Conservation (phyloP, 2,113 vertebrate genomes). For the Saimiri boliviensis region DNA sequence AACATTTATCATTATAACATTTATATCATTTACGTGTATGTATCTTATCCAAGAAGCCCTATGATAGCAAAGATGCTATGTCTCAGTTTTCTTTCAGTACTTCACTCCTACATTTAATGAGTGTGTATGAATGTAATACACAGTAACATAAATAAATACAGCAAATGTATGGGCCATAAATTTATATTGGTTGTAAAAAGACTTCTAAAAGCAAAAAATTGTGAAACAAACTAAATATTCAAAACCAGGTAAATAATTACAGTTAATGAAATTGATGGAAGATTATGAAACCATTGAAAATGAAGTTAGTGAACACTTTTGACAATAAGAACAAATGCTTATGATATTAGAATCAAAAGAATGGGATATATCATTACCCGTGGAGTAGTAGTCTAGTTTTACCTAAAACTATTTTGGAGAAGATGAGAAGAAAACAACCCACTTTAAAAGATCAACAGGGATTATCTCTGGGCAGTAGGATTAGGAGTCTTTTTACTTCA, state of each 20-base stretch:
- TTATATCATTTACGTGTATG: not conserved
- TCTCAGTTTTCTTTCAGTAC: not conserved
- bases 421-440: conserved; percentile 30
- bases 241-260: not conserved
- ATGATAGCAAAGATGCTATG: not conserved
- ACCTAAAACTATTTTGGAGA: not conserved
- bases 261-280: not conserved
- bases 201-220: not conserved
- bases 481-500: not conserved
- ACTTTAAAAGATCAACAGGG: conserved; percentile 17
- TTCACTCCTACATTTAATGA: not conserved
- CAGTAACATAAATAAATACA: not conserved
- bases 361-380: not conserved
- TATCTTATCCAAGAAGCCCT: not conserved
- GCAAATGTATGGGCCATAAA: not conserved
- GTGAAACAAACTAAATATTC: not conserved
- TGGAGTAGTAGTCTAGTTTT: not conserved
- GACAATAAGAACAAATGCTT: not conserved
- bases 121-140: not conserved
- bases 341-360: not conserved
- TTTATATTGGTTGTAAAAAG: not conserved
- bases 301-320: not conserved
- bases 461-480: not conserved
- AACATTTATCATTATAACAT: not conserved
- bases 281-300: not conserved